These are phyloP conservation scores for Tor tambroides DNA, from an alignment of 2,113 vertebrate genomes.

Conservation along the genomic window DNA sequence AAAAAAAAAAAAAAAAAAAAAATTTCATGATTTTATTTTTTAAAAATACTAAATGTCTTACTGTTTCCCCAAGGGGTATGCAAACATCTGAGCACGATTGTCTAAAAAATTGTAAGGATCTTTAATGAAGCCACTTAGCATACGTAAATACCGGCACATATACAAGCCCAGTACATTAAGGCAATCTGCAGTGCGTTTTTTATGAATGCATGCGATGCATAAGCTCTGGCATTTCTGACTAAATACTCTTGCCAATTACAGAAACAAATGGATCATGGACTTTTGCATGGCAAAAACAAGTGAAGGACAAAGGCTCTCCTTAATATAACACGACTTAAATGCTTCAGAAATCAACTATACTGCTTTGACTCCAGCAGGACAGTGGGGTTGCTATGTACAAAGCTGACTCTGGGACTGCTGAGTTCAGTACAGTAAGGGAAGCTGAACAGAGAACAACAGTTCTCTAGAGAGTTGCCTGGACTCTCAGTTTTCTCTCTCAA, in stretches of 20 bases:
- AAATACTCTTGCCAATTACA: constrained; percentile 45
- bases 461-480: constrained; percentile 54
- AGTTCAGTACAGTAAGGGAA: constrained; percentile 53
- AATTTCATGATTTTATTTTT: neutral
- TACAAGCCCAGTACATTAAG: constrained; percentile 47
- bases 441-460: constrained; percentile 57
- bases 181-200: constrained; percentile 45
- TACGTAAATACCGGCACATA: constrained; percentile 43
- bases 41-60: neutral
- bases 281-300: constrained; percentile 57
- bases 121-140: constrained; percentile 47
- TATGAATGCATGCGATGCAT: constrained; percentile 53
- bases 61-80: constrained; percentile 8
- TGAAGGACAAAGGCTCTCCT: constrained; percentile 48
- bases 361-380: constrained; percentile 49
- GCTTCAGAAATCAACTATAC: constrained; percentile 55
- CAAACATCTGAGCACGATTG: constrained; percentile 5
- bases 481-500: constrained; percentile 56
- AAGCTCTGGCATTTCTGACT: constrained; percentile 51
- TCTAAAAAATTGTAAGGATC: constrained; percentile 2
- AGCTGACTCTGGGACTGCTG: constrained; percentile 57
- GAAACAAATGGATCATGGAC: constrained; percentile 48
- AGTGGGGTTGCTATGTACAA: constrained; percentile 43
- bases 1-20: too few species aligned
- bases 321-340: constrained; percentile 45